A percentile compares a stretch with the other conserved stretches of the same genome.
Conservation (phyloP, 2,888 invertebrate species). For the Andricus quercusramuli region DNA sequence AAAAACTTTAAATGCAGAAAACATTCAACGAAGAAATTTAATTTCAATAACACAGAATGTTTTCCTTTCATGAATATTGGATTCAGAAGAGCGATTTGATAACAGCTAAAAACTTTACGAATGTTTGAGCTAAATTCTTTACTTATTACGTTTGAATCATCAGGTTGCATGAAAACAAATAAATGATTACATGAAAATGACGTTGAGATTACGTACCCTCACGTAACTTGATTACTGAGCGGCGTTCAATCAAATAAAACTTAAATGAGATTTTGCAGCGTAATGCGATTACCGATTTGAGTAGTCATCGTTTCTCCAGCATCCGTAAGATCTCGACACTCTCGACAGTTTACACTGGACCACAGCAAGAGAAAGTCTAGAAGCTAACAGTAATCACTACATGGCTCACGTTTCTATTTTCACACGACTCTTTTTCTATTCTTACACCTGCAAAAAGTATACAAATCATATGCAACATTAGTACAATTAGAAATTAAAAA, state of each 20-base stretch:
- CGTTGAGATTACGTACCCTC: neutral
- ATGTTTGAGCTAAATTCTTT: neutral
- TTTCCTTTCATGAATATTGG: too few relatives aligned
- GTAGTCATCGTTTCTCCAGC: neutral
- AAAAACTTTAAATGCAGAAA: too few relatives aligned
- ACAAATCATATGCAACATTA: neutral
- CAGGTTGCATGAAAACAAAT: neutral
- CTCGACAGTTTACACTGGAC: conserved; percentile 9
- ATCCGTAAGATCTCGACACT: conserved; percentile 26
- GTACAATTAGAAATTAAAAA: neutral
- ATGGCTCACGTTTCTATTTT: neutral
- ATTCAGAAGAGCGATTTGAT: too few relatives aligned
- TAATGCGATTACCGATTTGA: conserved; percentile 13
- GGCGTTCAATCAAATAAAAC: conserved; percentile 6
- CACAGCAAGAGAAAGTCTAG: conserved; percentile 20
- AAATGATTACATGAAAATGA: neutral
- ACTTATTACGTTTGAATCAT: neutral
- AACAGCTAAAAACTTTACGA: neutral
- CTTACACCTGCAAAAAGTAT: neutral
- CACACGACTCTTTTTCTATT: neutral
- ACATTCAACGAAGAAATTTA: too few relatives aligned
- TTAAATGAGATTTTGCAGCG: neutral
- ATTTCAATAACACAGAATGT: too few relatives aligned
- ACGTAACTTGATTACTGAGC: neutral
- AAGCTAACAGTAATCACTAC: neutral